Evolutionary conservation across 2,113 vertebrate species (phyloP), one percentile per base, ranked within the genome.

Genomic region (Diphyllodes magnificus): DNA sequence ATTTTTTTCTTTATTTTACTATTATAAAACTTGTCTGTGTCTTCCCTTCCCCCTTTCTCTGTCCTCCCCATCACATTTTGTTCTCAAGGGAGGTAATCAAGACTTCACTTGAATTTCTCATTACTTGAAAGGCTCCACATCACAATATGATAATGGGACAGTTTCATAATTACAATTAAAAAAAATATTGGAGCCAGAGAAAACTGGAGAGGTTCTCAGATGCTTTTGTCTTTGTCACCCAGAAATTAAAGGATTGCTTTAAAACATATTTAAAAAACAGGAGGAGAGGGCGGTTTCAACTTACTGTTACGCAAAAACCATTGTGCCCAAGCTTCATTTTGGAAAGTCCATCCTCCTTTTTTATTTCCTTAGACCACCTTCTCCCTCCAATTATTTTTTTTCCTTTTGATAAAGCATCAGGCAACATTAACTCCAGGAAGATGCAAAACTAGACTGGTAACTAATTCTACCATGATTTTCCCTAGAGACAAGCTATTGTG

Each of bases 71-170:
- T 88, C 89, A 88, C 66, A 80, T 83, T 94, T 86, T 78, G 56
- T 95, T 97, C 96, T 96, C 96, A 77, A 42, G 94, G 89, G 96
- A 97, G 79, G 91, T 90, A 97, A 97, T 97, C 96, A 96, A 96
- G 91, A 64, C 79, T 94, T 95, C 96, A 91, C 84, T 94, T 96
- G 95, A 89, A 96, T 95, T 95, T 77, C 93, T 95, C 95, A 90
- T 95, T 96, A 95, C 94, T 94, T 97, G 89, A 96, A 95, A 96
- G 89, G 94, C 87, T 95, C 66, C 3, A 21, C 92, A 95, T 90
- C 95, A 96, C 94, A 95, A 95, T 95, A 95, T 93, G 96, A 91
- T 95, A 97, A 96, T 97, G 81, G 93, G 92, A 76, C 96, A 92
- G 91, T 94, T 94, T 85, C 70, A 82, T 94, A 95, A 97, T 95